Evolutionary conservation across 2,797 vertebrate genomes (phyloP).

Genomic region (Sardinella longiceps): DNA sequence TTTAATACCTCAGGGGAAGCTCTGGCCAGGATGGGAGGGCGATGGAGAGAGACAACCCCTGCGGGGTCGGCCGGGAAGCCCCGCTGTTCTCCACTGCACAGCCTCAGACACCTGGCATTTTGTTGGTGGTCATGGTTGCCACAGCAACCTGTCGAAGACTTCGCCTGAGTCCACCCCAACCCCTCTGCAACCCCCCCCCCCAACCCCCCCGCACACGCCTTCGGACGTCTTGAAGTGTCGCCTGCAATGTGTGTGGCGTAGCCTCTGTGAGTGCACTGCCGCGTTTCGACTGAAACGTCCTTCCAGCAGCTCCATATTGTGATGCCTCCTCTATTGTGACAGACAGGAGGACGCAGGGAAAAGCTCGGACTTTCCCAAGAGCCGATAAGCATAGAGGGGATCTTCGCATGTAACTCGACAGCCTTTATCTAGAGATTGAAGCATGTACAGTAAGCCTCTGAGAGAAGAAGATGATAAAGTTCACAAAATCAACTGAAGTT

Average conservation of each 20-base stretch:
- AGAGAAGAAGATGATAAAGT: background rate
- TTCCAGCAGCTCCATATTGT: background rate
- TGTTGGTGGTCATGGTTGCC: constrained; percentile 59
- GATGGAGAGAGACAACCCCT: constrained; percentile 40
- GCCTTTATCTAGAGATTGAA: background rate
- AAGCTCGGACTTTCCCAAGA: background rate
- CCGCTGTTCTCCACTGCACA: constrained; percentile 52
- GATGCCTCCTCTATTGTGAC: background rate
- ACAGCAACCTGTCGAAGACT: constrained; percentile 53
- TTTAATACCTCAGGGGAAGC: constrained; percentile 30
- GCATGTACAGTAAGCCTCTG: background rate
- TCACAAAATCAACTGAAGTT: no score
- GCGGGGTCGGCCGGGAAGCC: constrained; percentile 48
- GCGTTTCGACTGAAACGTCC: background rate
- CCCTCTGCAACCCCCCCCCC: background rate
- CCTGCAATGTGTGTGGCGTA: background rate
- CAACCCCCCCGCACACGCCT: background rate
- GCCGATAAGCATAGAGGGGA: background rate
- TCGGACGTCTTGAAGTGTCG: background rate
- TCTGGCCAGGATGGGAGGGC: constrained; percentile 38
- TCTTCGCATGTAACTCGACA: no score
- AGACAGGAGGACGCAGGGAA: background rate
- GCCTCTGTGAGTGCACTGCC: background rate
- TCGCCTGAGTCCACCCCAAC: constrained; percentile 39
- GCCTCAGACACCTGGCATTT: constrained; percentile 59